Conservation (phyloP, 2,888 invertebrate species). For the Cheiracanthium punctorium region DNA sequence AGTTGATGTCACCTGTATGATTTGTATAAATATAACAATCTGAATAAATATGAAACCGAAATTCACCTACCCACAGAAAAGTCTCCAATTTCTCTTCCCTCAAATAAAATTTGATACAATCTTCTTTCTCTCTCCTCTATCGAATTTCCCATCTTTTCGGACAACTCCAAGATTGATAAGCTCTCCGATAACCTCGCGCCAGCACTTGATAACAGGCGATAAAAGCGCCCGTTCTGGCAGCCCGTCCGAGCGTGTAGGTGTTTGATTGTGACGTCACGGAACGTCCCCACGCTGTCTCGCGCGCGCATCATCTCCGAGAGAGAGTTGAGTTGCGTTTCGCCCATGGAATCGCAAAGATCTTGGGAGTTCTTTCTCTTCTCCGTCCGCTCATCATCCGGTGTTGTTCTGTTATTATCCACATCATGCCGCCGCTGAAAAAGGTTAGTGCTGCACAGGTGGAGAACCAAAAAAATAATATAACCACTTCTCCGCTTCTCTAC, state of each 20-base stretch:
- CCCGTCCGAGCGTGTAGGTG: conserved; percentile 14
- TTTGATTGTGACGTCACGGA: conserved; percentile 42
- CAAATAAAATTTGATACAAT: no score
- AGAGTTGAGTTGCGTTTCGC: conserved; percentile 18
- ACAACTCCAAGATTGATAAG: neutral
- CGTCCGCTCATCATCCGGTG: conserved; percentile 38
- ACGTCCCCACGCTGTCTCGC: conserved; percentile 66
- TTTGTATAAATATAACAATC: no score
- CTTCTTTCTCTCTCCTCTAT: no score
- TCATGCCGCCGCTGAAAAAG: conserved; percentile 67
- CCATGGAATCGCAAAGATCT: conserved; percentile 23
- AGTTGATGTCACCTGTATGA: no score
- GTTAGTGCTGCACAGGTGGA: conserved; percentile 30
- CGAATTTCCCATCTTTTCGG: no score
- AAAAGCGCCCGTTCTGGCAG: conserved; percentile 13
- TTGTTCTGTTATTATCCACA: no score
- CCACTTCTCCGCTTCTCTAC: neutral
- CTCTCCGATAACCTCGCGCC: neutral
- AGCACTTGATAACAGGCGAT: neutral
- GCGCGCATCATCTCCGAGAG: conserved; percentile 28
- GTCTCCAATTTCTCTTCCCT: no score
- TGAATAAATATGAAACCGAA: no score
- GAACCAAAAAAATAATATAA: neutral
- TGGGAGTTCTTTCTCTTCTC: neutral
- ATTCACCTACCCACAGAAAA: no score